phyloP scores from a whole-genome alignment of 1,140 invertebrate genomes.

The Trinorchestia longiramus region DNA sequence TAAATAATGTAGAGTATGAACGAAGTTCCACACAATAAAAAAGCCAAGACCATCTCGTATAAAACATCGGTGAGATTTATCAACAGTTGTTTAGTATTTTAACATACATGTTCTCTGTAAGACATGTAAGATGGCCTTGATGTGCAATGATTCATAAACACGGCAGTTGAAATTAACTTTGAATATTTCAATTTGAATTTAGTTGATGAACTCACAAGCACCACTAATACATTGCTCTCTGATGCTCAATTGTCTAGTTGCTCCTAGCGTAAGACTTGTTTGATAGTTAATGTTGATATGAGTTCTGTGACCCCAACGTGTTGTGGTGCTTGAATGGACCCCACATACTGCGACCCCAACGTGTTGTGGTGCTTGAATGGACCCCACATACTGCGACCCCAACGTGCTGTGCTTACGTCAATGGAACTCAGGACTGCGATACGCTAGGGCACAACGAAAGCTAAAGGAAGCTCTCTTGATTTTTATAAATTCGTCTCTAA shows the following conservation, averaged over 20 bases:
- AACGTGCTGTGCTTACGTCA: not conserved
- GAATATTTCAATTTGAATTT: not conserved
- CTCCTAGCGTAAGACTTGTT: not conserved
- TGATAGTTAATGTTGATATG: too few relatives aligned
- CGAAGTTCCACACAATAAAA: not conserved
- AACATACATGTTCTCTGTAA: not conserved
- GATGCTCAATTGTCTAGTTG: not conserved
- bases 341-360: not conserved
- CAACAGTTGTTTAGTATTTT: not conserved
- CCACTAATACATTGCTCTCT: not conserved
- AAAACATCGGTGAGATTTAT: not conserved
- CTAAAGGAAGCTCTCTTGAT: too few relatives aligned
- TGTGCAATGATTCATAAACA: not conserved
- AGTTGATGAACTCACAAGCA: not conserved
- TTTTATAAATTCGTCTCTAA: too few relatives aligned
- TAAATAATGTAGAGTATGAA: not conserved
- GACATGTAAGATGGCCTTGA: not conserved
- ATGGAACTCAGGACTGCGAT: not conserved
- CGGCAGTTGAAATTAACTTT: not conserved
- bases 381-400: not conserved
- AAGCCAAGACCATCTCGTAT: not conserved
- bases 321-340: not conserved
- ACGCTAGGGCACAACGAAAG: too few relatives aligned
- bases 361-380: not conserved
- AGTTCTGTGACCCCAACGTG: not conserved